A percentile compares a stretch with the other conserved stretches of the same genome.
These are phyloP conservation scores for Micropoecilia bifurca DNA, from an alignment of 2,797 vertebrate genomes.

Conservation along the genomic window DNA sequence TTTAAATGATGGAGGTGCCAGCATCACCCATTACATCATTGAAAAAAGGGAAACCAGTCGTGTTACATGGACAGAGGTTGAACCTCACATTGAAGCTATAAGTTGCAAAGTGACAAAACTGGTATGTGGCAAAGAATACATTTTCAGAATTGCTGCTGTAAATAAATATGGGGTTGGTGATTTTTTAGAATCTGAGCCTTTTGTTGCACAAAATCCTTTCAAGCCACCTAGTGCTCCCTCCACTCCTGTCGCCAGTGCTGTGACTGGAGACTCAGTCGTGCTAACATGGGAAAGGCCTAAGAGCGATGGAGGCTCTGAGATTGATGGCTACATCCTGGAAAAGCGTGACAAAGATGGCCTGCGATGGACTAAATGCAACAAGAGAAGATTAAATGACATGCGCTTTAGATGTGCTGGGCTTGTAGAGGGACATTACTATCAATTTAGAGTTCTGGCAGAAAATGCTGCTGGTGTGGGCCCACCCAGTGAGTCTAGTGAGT, in stretches of 20 bases:
- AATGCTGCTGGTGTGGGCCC: slow-evolving; percentile 92
- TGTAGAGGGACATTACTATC: slow-evolving; percentile 90
- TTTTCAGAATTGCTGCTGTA: slow-evolving; percentile 95
- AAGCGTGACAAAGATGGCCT: slow-evolving; percentile 97
- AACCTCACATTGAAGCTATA: slow-evolving; percentile 89
- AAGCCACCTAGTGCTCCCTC: slow-evolving; percentile 91
- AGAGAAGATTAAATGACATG: slow-evolving; percentile 91
- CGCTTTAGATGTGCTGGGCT: slow-evolving; percentile 93
- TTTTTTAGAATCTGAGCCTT: slow-evolving; percentile 91
- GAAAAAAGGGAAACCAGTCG: slow-evolving; percentile 96
- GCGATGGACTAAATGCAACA: slow-evolving; percentile 97
- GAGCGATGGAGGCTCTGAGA: slow-evolving; percentile 93
- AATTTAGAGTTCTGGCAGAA: slow-evolving; percentile 96
- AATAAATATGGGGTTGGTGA: slow-evolving; percentile 97
- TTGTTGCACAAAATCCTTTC: slow-evolving; percentile 93
- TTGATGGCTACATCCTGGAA: slow-evolving; percentile 93
- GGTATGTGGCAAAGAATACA: slow-evolving; percentile 94
- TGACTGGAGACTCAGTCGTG: slow-evolving; percentile 90
- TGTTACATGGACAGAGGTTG: slow-evolving; percentile 93
- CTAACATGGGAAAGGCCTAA: slow-evolving; percentile 95
- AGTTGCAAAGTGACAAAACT: slow-evolving; percentile 93
- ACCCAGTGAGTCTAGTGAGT: slow-evolving; percentile 90
- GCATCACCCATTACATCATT: slow-evolving; percentile 92
- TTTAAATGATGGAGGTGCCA: slow-evolving; percentile 92
- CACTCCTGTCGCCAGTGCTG: slow-evolving; percentile 85